Conservation (phyloP, 2,888 invertebrate genomes). For the Ormyrus rosae region DNA sequence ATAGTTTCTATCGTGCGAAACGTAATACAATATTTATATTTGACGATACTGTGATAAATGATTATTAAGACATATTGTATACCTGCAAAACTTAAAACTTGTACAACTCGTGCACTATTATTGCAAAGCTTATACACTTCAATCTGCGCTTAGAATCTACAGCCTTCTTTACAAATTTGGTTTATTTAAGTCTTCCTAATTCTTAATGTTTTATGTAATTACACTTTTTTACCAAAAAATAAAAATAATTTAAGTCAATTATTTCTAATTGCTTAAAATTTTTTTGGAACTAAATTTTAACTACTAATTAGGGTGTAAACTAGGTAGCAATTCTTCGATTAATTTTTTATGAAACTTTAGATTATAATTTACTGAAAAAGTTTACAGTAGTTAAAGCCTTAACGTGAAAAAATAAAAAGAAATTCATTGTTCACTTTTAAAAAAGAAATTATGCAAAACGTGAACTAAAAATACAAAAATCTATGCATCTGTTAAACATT, state of each 20-base stretch:
- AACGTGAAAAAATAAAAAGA: not conserved
- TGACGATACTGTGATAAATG: constrained; percentile 55
- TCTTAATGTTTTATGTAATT: not conserved
- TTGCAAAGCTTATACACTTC: constrained; percentile 10
- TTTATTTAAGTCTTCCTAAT: not conserved
- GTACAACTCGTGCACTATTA: constrained; percentile 9
- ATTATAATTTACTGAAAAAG: constrained; percentile 3
- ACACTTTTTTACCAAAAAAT: not conserved
- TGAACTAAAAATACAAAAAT: not conserved
- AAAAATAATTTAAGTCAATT: not conserved
- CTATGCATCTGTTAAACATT: constrained; percentile 27
- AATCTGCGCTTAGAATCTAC: constrained; percentile 9
- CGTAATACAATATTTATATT: constrained; percentile 48
- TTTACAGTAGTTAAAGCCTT: constrained; percentile 22
- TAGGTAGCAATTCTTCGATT: no score
- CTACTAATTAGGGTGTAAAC: no score
- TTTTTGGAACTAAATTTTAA: no score
- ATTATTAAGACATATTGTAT: constrained; percentile 51
- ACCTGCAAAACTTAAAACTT: constrained; percentile 39
- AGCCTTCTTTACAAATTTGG: not conserved
- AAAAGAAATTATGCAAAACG: constrained; percentile 20
- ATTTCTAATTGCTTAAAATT: no score
- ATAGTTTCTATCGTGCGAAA: constrained; percentile 40
- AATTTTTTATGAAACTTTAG: not conserved
- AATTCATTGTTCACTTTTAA: not conserved